Evolutionary conservation across 2,113 vertebrate species (phyloP).

Genomic region (Cacatua alba): DNA sequence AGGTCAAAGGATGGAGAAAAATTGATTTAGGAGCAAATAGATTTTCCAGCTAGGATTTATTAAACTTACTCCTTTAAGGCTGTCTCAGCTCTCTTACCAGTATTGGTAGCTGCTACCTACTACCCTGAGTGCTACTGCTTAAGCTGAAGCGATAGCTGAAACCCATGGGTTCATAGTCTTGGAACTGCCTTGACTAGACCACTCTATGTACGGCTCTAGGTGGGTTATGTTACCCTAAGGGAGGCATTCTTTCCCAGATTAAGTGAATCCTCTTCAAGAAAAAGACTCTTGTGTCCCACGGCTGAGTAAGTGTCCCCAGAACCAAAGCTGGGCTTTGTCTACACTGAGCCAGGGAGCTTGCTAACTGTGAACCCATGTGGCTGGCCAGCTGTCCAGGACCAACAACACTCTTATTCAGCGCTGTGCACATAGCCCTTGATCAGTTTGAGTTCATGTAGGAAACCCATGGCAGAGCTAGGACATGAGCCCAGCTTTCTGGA

Average conservation of each 20-base stretch:
- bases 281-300: neutral
- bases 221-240: neutral
- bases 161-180: neutral
- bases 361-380: neutral
- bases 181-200: neutral
- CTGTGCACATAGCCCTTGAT: neutral
- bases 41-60: neutral
- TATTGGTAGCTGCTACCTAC: neutral
- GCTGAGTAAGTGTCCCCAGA: neutral
- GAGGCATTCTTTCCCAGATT: neutral
- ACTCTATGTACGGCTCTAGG: neutral
- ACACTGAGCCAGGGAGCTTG: fast-evolving
- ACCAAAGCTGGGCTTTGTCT: neutral
- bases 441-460: neutral
- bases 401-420: neutral
- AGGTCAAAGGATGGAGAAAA: neutral
- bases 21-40: neutral
- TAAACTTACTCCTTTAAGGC: neutral
- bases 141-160: neutral
- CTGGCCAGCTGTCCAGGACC: neutral
- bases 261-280: neutral
- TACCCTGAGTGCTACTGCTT: neutral
- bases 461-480: neutral
- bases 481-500: neutral
- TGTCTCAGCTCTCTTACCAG: neutral